Evolutionary conservation across 2,888 invertebrate genomes (phyloP), one percentile per base, ranked within the genome.

Genomic region (Spodoptera picta): DNA sequence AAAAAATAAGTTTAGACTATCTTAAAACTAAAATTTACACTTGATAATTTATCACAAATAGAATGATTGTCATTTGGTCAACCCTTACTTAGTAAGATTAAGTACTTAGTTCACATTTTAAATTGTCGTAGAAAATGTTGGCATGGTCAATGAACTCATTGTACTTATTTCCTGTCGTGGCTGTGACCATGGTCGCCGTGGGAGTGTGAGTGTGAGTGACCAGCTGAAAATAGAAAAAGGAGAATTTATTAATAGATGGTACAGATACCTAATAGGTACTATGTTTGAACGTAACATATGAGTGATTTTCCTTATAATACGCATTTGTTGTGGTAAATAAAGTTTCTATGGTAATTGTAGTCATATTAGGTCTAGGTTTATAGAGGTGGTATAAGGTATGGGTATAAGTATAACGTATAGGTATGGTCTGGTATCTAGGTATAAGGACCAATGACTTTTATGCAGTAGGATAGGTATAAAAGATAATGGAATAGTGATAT

Each of bases 181-280:
- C 83, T 81, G 68, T 90, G 88, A 0, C 82, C 82, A 59, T 87
- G 85, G 60, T 80, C 81, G 23, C 27, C 69, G 77, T 73, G 75
- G 89, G 93, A 47, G 83, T 88, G 83, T 91, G 65, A 23, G 47
- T 65, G 92, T 0, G 92, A 83, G 77, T 92, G 92, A 1, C 85
- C 85, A 69, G 91, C 93, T 94, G 89, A 27, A 87, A 88, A 69
- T 62, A 71, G 43, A 64, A 73, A 68, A 64, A 48, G 31, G 31
- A 46, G 57, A 36, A 56, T 52, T 19, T 23, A 54, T 50, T 44
- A 55, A 50, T 52, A 11, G 9, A 46, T 9, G 50, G 4, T 14
- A 14, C 12, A 10, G 19, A 50, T 0, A 43, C 24, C 9, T 24
- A 23, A 11, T 36, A 1, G 27, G 27, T 27, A 19, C 5, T 27